These are phyloP conservation scores for Sebastes trivittatus DNA, from an alignment of 2,797 vertebrate genomes.

Conservation along the genomic window DNA sequence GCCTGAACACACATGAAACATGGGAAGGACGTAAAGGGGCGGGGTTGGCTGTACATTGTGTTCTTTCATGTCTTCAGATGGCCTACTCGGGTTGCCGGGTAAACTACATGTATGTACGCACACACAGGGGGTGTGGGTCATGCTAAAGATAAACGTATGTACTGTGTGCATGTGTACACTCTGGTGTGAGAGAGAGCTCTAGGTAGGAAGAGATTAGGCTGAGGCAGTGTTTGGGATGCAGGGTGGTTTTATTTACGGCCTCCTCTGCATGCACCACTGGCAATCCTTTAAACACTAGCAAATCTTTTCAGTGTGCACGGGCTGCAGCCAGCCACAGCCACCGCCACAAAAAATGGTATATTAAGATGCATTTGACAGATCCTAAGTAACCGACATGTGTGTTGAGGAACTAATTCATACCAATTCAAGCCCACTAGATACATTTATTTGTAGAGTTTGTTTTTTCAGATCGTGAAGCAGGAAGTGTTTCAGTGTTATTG, in stretches of 20 bases:
- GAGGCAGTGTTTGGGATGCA: conserved; percentile 27
- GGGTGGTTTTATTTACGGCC: conserved; percentile 57
- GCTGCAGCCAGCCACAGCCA: not conserved
- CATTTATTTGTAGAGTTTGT: not conserved
- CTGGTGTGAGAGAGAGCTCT: not conserved
- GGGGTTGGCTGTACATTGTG: conserved; percentile 41
- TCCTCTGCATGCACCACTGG: conserved; percentile 52
- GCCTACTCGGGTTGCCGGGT: not conserved
- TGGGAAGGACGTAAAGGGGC: not conserved
- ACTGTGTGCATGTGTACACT: not conserved
- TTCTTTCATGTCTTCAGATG: conserved; percentile 16
- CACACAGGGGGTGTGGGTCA: not conserved
- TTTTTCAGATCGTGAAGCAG: not conserved
- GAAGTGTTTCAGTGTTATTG: conserved; percentile 19
- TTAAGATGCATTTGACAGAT: not conserved
- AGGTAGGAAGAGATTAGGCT: conserved; percentile 32
- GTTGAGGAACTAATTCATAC: not conserved
- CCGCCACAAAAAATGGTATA: not conserved
- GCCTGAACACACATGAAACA: conserved; percentile 8
- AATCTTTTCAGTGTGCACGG: conserved; percentile 3
- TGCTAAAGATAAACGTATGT: not conserved
- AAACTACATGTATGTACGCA: not conserved
- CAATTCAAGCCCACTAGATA: not conserved
- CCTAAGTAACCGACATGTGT: not conserved
- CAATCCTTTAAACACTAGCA: conserved; percentile 58